Base-by-base conservation (phyloP, 2,888 invertebrate species). In the Euclidia mi region DNA sequence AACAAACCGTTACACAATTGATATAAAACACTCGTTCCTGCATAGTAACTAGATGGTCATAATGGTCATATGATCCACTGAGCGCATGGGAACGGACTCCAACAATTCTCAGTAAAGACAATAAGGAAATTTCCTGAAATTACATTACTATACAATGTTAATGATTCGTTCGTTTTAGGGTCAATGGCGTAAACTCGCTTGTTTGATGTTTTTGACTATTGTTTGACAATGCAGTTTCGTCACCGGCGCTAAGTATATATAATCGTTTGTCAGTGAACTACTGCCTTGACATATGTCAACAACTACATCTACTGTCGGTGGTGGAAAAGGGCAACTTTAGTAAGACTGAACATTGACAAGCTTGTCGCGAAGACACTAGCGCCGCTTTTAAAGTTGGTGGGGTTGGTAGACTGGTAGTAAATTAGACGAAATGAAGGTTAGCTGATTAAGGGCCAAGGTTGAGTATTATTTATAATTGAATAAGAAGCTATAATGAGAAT, bases 261-360 rank as follows among this genome's bases (percentile, higher is more conserved):
- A 44, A 59, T 64, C 53, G 45, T 4, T 48, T 12, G 50, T 50
- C 50, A 52, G 37, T 58, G 52, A 62, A 53, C 53, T 14, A 34
- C 17, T 31, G 25, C 69, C 65, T 69, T 73, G 73, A 68, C 71
- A 61, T 44, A 35, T 49, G 42, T 46, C 41, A 56, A 53, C 31
- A 31, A 14, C 2, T 15, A 35, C 12, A n/a, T n/a, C 10, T 11
- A 34, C 14, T 35, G 11, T 35, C 2, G 1, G 1, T 15, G 35
- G 35, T 32, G 32, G 32, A 12, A 32, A 32, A 1, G 4, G 2
- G 32, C 4, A 11, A 32, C 32, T 32, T n/a, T 3, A 3, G 3
- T 11, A n/a, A 12, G 4, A 2, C 2, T 32, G 32, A 32, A n/a
- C 10, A 11, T 32, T 11, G 4, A 11, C 4, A 10, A 4, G 3